Percentiles rank a stretch among this genome's conserved stretches.
These are phyloP conservation scores for Phaethon lepturus DNA, from an alignment of 2,113 vertebrate species.

Conservation along the genomic window DNA sequence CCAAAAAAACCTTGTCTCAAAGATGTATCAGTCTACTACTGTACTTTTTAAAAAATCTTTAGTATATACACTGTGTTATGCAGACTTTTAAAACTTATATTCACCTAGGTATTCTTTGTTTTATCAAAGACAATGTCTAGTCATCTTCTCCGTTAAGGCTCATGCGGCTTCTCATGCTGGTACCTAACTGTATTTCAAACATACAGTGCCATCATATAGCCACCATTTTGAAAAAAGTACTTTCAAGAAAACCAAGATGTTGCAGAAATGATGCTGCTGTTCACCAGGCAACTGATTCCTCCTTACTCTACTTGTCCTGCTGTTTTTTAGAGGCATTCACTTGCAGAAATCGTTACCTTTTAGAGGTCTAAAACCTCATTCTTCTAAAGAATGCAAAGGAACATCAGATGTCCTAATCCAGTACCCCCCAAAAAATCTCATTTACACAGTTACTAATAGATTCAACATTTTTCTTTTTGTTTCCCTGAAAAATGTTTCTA, in stretches of 20 bases:
- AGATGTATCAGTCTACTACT: not conserved
- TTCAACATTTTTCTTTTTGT: not conserved
- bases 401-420: not conserved
- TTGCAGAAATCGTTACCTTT: not conserved
- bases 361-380: not conserved
- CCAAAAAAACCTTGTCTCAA: not conserved
- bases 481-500: not conserved
- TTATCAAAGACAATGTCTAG: not conserved
- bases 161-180: accelerated
- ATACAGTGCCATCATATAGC: accelerated
- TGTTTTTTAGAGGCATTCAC: not conserved
- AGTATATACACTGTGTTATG: not conserved
- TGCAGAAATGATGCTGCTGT: not conserved
- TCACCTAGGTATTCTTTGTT: not conserved
- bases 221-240: not conserved
- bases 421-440: not conserved
- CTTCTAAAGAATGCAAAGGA: not conserved
- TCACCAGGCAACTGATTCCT: not conserved
- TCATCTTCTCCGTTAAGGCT: not conserved
- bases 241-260: not conserved
- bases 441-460: not conserved
- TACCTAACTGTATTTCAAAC: not conserved
- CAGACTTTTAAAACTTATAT: not conserved
- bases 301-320: not conserved
- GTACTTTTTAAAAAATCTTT: not conserved